Percentiles rank a stretch among this genome's conserved stretches.
phyloP scores from a whole-genome alignment of 1,140 invertebrate species.

The Aphis gossypii region DNA sequence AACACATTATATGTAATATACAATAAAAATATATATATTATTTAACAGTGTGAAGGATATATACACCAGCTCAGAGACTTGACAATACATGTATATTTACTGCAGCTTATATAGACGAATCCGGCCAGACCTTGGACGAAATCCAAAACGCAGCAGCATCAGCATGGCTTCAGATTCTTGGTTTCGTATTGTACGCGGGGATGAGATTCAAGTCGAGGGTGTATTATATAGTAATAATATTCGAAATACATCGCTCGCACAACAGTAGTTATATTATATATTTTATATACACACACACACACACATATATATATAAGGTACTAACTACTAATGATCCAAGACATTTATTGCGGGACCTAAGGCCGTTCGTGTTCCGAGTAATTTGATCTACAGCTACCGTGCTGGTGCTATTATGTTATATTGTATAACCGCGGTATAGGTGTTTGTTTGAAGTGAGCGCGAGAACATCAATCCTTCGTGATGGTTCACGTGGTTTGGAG shows the following conservation, averaged over 20 bases:
- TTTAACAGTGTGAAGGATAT: too few relatives aligned
- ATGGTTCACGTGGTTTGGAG: neutral
- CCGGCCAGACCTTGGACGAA: neutral
- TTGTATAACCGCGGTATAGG: slow-evolving; percentile 11
- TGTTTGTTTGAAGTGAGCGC: slow-evolving; percentile 19
- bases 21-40: too few relatives aligned
- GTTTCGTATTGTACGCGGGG: neutral
- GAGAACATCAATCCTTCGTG: neutral
- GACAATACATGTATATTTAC: neutral
- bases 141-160: neutral
- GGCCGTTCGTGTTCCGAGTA: slow-evolving; percentile 39
- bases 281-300: too few relatives aligned
- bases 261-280: slow-evolving; percentile 28
- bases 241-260: neutral
- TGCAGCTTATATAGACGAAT: neutral
- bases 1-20: too few relatives aligned
- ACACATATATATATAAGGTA: too few relatives aligned
- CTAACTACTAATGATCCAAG: slow-evolving; percentile 17
- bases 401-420: neutral
- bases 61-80: too few relatives aligned
- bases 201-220: neutral
- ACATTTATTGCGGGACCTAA: slow-evolving; percentile 20
- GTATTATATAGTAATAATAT: neutral
- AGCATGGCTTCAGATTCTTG: neutral
- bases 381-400: slow-evolving; percentile 32